A percentile compares a stretch with the other conserved stretches of the same genome.
These are phyloP conservation scores for Campaea margaritaria DNA, from an alignment of 2,888 invertebrate genomes.

Conservation along the genomic window DNA sequence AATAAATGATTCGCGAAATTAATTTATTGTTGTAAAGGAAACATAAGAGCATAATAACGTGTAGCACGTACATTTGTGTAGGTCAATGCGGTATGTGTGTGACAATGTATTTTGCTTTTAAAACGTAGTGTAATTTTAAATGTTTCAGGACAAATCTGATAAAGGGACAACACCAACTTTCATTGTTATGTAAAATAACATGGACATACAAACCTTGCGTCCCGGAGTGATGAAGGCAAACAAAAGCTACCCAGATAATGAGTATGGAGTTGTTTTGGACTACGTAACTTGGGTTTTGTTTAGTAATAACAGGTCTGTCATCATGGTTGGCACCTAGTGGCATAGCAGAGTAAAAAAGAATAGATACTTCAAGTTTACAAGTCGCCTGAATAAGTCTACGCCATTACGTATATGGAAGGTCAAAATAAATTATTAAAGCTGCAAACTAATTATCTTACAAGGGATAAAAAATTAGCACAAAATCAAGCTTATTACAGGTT, in stretches of 20 bases:
- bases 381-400: no score
- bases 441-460: no score
- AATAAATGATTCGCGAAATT: slow-evolving; percentile 6
- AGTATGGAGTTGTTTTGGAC: slow-evolving; percentile 9
- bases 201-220: slow-evolving; percentile 9
- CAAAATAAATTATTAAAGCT: no score
- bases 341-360: no score
- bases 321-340: not conserved
- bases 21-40: slow-evolving; percentile 2
- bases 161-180: slow-evolving; percentile 7
- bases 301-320: not conserved
- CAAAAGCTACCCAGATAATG: slow-evolving; percentile 16
- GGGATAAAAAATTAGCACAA: no score
- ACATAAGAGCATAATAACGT: slow-evolving; percentile 1
- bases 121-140: slow-evolving; percentile 4
- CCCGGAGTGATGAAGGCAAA: slow-evolving; percentile 16
- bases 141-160: slow-evolving; percentile 2
- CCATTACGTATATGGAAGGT: no score
- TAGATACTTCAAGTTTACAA: no score
- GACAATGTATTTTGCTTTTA: slow-evolving; percentile 22
- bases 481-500: no score
- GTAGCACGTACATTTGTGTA: not conserved
- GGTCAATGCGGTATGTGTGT: not conserved
- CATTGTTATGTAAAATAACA: slow-evolving; percentile 14
- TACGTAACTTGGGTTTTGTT: not conserved